Evolutionary conservation across 2,113 vertebrate genomes (phyloP), one percentile per base, ranked within the genome.

Genomic region (Microcebus jonahi): DNA sequence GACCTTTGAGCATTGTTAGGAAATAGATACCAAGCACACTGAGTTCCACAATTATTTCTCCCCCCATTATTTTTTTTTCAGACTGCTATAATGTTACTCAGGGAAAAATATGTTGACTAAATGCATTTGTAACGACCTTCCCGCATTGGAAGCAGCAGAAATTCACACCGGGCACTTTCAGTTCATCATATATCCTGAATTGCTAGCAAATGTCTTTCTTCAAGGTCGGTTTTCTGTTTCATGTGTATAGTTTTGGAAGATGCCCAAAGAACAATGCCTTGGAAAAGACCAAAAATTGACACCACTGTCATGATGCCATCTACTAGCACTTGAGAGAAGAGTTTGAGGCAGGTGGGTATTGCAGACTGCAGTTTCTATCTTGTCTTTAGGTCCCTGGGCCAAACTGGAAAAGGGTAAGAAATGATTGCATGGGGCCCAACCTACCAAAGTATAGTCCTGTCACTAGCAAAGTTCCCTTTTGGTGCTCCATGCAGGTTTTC

Each of bases 391-490:
- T n/a, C 2, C 20, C 42, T 21, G 3, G 12, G 14, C 65, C 42
- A 75, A 48, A 42, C 53, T 63, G 3, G 6, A 65, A 63, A 10
- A 59, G 36, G 25, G 36, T 14, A 36, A 31, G 70, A 39, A 86
- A 42, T 57, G 67, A 81, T 15, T 27, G 91, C 81, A 39, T n/a
- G 73, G 68, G 63, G 63, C 67, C 80, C 11, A 27, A 12, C 29
- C 3, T 70, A 59, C 65, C 67, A 79, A 85, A 95, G 45, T 70
- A 48, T 88, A 92, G 86, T 92, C 91, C 76, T 53, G 42, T 67
- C 36, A 53, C 20, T 81, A 96, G 94, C 83, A 91, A 97, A 45
- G 57, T 86, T 93, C 88, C 65, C 34, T 29, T 94, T 97, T 76
- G 65, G 59, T 29, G 39, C n/a, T 63, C 67, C 4, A 17, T 29